Conservation (phyloP, 2,113 vertebrate species). For the Zosterops japonicus region DNA sequence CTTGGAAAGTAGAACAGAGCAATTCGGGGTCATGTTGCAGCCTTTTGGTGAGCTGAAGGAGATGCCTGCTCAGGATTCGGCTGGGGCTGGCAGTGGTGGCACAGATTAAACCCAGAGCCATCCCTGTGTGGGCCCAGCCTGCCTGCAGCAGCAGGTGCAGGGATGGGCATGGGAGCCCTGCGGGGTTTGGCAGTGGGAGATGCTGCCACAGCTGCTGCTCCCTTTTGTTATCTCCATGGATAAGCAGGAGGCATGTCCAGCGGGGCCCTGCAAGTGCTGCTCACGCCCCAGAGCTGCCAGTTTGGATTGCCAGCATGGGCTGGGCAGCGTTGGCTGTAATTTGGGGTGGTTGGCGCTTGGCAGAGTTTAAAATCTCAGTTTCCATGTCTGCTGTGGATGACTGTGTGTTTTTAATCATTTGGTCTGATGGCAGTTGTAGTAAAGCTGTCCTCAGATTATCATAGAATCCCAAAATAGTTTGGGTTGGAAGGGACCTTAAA, state of each 20-base stretch:
- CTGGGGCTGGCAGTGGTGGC: background rate
- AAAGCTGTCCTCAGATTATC: background rate
- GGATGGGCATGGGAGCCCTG: background rate
- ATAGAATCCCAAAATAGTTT: background rate
- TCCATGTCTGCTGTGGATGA: background rate
- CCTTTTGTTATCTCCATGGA: background rate
- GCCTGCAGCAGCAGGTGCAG: background rate
- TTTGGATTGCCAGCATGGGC: background rate
- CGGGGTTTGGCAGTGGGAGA: background rate
- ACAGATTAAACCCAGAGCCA: background rate
- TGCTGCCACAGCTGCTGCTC: background rate
- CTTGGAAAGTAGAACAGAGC: background rate
- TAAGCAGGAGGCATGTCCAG: background rate
- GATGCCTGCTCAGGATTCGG: background rate
- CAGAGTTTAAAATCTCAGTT: background rate
- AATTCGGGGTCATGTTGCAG: background rate
- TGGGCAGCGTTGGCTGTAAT: background rate
- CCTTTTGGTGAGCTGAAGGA: background rate
- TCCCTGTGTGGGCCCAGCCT: background rate
- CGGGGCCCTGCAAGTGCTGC: background rate
- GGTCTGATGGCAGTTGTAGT: background rate
- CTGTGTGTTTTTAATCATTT: background rate
- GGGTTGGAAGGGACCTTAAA: background rate
- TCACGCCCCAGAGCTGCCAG: rapidly evolving
- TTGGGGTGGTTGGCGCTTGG: background rate